Base-by-base conservation (phyloP, 2,797 vertebrate species). In the Apodemus agrarius region DNA sequence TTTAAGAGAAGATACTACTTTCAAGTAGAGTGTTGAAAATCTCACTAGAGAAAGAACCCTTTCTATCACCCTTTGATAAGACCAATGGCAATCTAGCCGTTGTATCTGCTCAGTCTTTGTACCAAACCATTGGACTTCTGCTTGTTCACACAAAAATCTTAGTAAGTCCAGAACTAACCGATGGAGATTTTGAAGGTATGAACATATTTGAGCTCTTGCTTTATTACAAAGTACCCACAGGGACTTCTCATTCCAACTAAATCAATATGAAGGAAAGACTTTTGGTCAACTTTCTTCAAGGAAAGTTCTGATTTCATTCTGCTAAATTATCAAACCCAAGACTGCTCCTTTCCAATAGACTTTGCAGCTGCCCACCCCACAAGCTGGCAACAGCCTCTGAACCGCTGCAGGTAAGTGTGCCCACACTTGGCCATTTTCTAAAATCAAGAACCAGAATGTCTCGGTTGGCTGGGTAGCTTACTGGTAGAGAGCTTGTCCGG, bases 191-290 rank as follows among this genome's bases (percentile, higher is more conserved):
- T 34, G 65, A 57, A 82, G 24, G 0, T 3, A 9, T 34, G 2
- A 80, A 21, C 80, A 88, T 31, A 82, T 81, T 22, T 61, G 37
- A 91, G 37, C 26, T 3, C 37, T 83, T 17, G 34, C 10, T 89
- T 89, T 90, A 57, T 75, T 22, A 88, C 57, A 89, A 86, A 86
- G n/a, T 54, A 78, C 52, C 49, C 75, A 34, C 87, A 78, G 84
- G 14, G 81, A 16, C 49, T 59, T 31, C 46, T 31, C n/a, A 69
- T 26, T 57, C 49, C 59, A 43, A 49, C 31, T 26, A 24, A 79
- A 40, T 26, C 63, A 61, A 31, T 43, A 4, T 2, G 26, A 37
- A 24, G n/a, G 40, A 75, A 85, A 95, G 76, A 69, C 65, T 85
- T 21, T 19, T 69, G 61, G 52, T 52, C 79, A 87, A 29, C 63